Evolutionary conservation across 2,888 invertebrate genomes (phyloP).

Genomic region (Scaptomyza polygonia): DNA sequence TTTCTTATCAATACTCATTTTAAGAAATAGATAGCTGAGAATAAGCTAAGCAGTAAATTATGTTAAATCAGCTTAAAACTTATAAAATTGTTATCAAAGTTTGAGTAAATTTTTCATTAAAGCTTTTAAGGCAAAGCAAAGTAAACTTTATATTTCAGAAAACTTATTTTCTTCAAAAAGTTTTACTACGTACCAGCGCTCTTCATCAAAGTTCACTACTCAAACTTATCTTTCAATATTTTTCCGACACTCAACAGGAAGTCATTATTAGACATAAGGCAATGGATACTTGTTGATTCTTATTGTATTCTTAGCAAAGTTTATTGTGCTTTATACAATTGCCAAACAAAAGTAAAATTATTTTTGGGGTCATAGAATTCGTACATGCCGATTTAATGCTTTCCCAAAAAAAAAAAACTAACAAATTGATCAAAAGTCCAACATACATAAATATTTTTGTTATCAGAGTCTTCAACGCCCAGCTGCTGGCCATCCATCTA

Average conservation of each 20-base stretch:
- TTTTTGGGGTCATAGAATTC: not conserved
- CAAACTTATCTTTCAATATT: not conserved
- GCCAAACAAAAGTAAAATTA: conserved; percentile 1
- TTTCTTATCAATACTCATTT: conserved; percentile 1
- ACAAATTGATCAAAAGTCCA: conserved; percentile 2
- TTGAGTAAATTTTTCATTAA: not conserved
- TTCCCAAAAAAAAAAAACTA: not conserved
- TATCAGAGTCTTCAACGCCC: conserved; percentile 24
- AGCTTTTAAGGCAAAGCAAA: no score
- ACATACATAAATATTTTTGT: not conserved
- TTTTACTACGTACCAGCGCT: no score
- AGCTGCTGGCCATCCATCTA: not conserved
- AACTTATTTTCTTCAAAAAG: no score
- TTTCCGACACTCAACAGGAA: conserved; percentile 1
- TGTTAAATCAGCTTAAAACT: not conserved
- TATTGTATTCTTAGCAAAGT: conserved; percentile 3
- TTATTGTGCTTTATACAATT: conserved; percentile 1
- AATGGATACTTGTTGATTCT: not conserved
- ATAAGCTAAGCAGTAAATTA: not conserved
- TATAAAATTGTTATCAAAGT: not conserved
- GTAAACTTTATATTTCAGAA: no score
- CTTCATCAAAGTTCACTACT: not conserved
- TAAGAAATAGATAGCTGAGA: not conserved
- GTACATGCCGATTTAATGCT: not conserved
- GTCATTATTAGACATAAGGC: not conserved